Evolutionary conservation across 1,140 invertebrate species (phyloP).

Genomic region (Maconellicoccus hirsutus): DNA sequence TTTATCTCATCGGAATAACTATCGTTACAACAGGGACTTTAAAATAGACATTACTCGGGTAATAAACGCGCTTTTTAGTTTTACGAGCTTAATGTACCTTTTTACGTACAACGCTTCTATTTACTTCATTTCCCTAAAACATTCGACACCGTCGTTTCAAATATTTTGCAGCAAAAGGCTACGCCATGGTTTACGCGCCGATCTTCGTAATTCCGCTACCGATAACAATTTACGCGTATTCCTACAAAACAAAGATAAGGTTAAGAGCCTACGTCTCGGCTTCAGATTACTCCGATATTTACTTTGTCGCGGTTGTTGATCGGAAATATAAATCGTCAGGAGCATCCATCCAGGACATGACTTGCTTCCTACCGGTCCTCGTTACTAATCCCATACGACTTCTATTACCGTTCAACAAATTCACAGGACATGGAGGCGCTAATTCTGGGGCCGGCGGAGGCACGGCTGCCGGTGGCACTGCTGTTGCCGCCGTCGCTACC

Average conservation of each 20-base stretch:
- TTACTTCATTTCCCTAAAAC: no score
- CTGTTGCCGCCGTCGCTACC: no score
- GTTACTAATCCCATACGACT: not conserved
- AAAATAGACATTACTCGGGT: not conserved
- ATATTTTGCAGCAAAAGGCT: conserved; percentile 27
- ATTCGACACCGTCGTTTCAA: not conserved
- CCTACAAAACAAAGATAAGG: conserved; percentile 40
- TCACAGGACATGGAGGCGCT: not conserved
- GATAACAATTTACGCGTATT: conserved; percentile 69
- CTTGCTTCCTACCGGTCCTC: conserved; percentile 62
- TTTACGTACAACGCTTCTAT: not conserved
- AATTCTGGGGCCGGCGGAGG: not conserved
- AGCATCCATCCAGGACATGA: conserved; percentile 95
- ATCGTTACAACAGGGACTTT: not conserved
- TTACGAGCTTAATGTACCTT: not conserved
- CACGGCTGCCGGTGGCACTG: not conserved
- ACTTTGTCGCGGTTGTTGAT: conserved; percentile 81
- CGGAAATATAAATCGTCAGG: conserved; percentile 94
- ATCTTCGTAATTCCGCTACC: conserved; percentile 65
- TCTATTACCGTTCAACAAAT: not conserved
- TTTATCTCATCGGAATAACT: not conserved
- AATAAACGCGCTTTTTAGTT: not conserved
- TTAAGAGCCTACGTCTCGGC: not conserved
- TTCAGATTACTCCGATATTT: no score
- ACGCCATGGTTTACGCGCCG: conserved; percentile 83